Conservation (phyloP, 1,140 invertebrate genomes). For the Drosophila arawakana region DNA sequence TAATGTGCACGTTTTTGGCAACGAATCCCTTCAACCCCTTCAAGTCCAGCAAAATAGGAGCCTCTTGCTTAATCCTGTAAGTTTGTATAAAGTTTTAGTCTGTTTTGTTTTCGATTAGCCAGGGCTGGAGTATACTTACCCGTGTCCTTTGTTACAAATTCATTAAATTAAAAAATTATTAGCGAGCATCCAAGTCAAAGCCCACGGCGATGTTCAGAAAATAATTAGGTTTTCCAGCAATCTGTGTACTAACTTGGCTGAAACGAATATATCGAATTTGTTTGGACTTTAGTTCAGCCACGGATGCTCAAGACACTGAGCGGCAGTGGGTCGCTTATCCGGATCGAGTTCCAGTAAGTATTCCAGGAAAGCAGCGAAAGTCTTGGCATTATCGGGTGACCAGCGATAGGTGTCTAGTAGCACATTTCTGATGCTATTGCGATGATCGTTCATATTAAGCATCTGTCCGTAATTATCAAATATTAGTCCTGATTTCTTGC, state of each 20-base stretch:
- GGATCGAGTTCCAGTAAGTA: slow-evolving; percentile 98
- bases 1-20: no score
- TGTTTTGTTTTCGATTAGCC: slow-evolving; percentile 64
- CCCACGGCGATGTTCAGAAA: slow-evolving; percentile 39
- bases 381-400: slow-evolving; percentile 91
- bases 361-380: slow-evolving; percentile 95
- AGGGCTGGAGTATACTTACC: slow-evolving; percentile 21
- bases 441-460: slow-evolving; percentile 86
- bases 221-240: slow-evolving; percentile 53
- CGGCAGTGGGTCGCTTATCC: slow-evolving; percentile 93
- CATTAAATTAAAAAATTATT: slow-evolving; percentile 24
- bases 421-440: slow-evolving; percentile 95
- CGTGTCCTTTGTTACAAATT: slow-evolving; percentile 20
- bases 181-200: slow-evolving; percentile 31
- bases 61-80: slow-evolving; percentile 35
- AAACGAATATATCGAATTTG: no score
- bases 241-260: not conserved
- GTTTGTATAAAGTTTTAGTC: slow-evolving; percentile 55
- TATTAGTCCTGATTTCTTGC: not conserved
- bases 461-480: no score
- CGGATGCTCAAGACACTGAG: slow-evolving; percentile 95
- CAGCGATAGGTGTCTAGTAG: slow-evolving; percentile 97
- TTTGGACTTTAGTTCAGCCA: slow-evolving; percentile 87
- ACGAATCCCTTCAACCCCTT: no score
- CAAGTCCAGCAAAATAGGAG: no score